A percentile compares a stretch with the other conserved stretches of the same genome.
Evolutionary conservation across 30 jellyfish, hydroid and myxozoan species (phyloP).

Genomic region (Aurelia coerulea): DNA sequence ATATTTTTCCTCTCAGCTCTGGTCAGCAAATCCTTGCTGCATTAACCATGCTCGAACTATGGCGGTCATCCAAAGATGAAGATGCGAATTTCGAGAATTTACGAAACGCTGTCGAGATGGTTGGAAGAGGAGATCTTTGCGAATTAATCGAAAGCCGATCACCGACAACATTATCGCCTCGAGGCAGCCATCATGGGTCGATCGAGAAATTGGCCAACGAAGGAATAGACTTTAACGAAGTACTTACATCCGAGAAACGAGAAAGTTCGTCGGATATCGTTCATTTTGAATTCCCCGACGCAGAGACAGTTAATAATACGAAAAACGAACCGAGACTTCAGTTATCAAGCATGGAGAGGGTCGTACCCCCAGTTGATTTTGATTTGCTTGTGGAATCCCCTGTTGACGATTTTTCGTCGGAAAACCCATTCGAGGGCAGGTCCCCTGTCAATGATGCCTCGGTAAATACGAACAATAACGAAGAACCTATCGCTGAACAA

Average conservation of each 20-base stretch:
- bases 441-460: not conserved
- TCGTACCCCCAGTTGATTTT: not conserved
- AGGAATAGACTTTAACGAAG: not conserved
- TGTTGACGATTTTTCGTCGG: not conserved
- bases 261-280: not conserved
- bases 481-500: conserved; percentile 6
- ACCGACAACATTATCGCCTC: conserved; percentile 67
- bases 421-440: conserved; percentile 11
- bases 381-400: conserved; percentile 22
- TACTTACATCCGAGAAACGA: conserved; percentile 4
- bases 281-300: conserved; percentile 26
- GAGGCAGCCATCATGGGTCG: not conserved
- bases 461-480: not conserved
- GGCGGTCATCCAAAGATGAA: conserved; percentile 82
- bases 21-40: conserved; percentile 74
- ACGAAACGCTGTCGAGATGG: conserved; percentile 75
- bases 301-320: not conserved
- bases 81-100: conserved; percentile 74
- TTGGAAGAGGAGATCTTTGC: conserved; percentile 79
- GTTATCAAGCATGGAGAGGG: not conserved
- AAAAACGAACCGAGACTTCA: not conserved
- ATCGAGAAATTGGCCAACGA: not conserved
- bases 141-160: conserved; percentile 67
- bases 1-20: conserved; percentile 44
- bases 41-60: conserved; percentile 64